Percentiles rank a stretch among this genome's conserved stretches.
Conservation (phyloP, 2,113 vertebrate species). For the Artemisiospiza belli region DNA sequence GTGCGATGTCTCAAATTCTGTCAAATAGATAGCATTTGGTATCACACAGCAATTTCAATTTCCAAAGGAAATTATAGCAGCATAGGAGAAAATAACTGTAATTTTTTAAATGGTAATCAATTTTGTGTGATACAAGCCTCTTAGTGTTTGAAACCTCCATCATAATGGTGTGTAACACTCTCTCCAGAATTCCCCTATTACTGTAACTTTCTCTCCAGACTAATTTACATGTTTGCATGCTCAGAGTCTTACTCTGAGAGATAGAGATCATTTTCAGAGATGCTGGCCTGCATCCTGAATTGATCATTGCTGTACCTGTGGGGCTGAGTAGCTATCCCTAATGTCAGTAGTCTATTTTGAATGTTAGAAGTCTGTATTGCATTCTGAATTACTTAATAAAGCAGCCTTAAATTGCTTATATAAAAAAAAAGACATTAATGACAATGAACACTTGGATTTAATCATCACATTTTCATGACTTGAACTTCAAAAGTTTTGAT, state of each 20-base stretch:
- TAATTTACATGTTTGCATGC: not conserved
- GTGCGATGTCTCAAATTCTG: not conserved
- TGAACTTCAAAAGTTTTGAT: slow-evolving; percentile 6
- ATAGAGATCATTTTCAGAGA: not conserved
- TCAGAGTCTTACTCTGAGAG: not conserved
- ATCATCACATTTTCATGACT: slow-evolving; percentile 10
- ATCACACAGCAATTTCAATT: slow-evolving; percentile 60
- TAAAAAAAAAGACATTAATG: not conserved
- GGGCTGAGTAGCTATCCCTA: not conserved
- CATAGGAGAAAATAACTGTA: slow-evolving; percentile 32
- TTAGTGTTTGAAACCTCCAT: not conserved
- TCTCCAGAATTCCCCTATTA: not conserved
- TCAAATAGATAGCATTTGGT: slow-evolving; percentile 27
- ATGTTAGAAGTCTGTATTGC: not conserved
- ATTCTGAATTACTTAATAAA: not conserved
- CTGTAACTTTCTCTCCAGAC: not conserved
- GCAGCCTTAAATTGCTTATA: not conserved
- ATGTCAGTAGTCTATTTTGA: not conserved
- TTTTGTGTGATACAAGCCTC: slow-evolving; percentile 26
- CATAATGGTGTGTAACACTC: not conserved
- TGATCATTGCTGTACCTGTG: not conserved
- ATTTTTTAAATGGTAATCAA: not conserved
- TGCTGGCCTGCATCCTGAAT: not conserved
- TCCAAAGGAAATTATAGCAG: slow-evolving; percentile 35
- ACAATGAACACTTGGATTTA: slow-evolving; percentile 17